Evolutionary conservation across 2,113 vertebrate species (phyloP).

Genomic region (Albula goreensis): DNA sequence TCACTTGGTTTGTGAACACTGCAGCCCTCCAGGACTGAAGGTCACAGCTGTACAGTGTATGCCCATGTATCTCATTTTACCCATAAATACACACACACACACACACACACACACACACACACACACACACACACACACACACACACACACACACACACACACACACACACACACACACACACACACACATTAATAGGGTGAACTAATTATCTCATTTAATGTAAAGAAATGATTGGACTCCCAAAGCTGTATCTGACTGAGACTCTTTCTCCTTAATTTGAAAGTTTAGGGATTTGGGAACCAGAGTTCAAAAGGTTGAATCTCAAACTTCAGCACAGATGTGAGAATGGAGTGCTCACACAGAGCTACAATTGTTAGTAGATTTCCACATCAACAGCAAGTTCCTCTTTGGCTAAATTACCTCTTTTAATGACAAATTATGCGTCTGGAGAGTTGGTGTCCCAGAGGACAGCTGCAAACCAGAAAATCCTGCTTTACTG

Average conservation of each 20-base stretch:
- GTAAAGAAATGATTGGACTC: neutral
- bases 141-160: neutral
- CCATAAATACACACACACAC: too few relatives aligned
- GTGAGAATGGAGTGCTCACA: neutral
- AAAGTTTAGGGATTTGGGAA: neutral
- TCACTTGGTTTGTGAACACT: too few relatives aligned
- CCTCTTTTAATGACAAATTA: neutral
- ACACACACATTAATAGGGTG: neutral
- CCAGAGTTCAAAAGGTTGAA: constrained; percentile 12
- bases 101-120: too few relatives aligned
- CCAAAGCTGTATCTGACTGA: neutral
- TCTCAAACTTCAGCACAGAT: neutral
- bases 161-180: constrained; percentile 6
- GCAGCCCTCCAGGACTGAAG: too few relatives aligned
- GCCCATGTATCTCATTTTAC: too few relatives aligned
- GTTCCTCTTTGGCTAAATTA: neutral
- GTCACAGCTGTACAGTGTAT: too few relatives aligned
- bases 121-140: neutral
- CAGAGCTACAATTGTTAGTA: neutral
- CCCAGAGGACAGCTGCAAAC: neutral
- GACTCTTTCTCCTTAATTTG: neutral
- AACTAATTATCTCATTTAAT: neutral
- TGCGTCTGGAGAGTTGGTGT: neutral
- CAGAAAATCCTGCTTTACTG: neutral
- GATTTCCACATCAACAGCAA: constrained; percentile 15